These are phyloP conservation scores for Nebria brevicollis DNA, from an alignment of 2,888 invertebrate genomes.

Conservation along the genomic window DNA sequence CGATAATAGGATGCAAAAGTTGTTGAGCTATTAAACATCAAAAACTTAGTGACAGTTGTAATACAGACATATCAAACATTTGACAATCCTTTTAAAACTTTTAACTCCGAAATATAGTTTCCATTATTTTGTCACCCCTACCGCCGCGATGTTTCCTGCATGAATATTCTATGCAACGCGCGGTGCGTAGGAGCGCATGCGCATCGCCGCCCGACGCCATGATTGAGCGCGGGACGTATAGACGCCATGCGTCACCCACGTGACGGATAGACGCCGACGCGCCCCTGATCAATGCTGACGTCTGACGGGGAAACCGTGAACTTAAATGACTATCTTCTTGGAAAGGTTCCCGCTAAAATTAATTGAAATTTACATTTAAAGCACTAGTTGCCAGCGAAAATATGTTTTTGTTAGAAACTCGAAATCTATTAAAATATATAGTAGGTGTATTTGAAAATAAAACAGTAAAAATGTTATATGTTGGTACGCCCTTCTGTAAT, in stretches of 20 bases:
- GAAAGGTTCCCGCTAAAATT: neutral
- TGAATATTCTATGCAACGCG: conserved; percentile 30
- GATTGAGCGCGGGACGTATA: conserved; percentile 53
- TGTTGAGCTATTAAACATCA: conserved; percentile 6
- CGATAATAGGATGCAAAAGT: neutral
- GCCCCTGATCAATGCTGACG: conserved; percentile 51
- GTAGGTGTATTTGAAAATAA: too few relatives aligned
- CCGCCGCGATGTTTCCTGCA: conserved; percentile 6
- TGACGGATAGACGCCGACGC: conserved; percentile 36
- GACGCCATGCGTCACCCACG: conserved; percentile 54
- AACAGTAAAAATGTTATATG: too few relatives aligned
- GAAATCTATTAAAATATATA: too few relatives aligned
- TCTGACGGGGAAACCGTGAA: conserved; percentile 49
- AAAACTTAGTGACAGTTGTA: neutral
- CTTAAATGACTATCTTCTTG: conserved; percentile 31
- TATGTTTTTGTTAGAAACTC: too few relatives aligned
- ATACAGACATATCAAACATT: conserved; percentile 8
- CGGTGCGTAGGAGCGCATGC: conserved; percentile 50
- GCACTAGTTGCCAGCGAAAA: too few relatives aligned
- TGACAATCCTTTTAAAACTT: conserved; percentile 43
- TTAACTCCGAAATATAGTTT: conserved; percentile 20
- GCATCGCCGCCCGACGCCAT: conserved; percentile 54
- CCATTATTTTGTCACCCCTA: conserved; percentile 24
- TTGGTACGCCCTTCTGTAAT: neutral
- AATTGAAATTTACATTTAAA: too few relatives aligned